Evolutionary conservation across 2,113 vertebrate genomes (phyloP).

Genomic region (Cepphus grylle): DNA sequence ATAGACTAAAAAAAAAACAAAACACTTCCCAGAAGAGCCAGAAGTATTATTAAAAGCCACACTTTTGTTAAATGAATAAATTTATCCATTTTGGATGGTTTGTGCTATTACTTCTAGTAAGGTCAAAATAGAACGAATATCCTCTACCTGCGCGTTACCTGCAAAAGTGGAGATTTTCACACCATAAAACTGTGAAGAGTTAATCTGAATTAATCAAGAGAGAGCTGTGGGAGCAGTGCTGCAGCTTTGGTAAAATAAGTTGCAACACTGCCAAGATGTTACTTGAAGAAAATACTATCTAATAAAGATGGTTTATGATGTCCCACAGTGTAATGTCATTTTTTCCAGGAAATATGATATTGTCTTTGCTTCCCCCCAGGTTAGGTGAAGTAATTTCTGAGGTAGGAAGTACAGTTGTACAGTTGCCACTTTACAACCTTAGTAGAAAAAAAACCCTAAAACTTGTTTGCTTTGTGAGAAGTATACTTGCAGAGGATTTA

Average conservation of each 20-base stretch:
- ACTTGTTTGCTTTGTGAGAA: background rate
- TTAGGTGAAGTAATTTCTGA: constrained; percentile 24
- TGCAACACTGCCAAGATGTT: background rate
- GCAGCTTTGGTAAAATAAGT: background rate
- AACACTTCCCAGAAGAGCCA: background rate
- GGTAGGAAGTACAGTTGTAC: background rate
- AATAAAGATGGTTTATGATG: constrained; percentile 21
- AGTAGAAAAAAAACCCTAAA: background rate
- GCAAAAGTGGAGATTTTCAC: background rate
- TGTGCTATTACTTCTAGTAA: background rate
- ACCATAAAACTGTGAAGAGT: background rate
- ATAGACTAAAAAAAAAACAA: background rate
- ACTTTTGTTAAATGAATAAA: background rate
- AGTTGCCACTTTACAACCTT: background rate
- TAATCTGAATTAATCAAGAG: background rate
- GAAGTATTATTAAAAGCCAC: background rate
- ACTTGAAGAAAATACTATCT: background rate
- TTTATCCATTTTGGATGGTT: background rate
- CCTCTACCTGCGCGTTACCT: background rate
- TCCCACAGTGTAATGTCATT: background rate
- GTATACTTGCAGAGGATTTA: background rate
- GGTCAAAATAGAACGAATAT: background rate
- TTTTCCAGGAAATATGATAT: background rate
- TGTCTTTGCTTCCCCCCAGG: background rate
- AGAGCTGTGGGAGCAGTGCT: background rate